These are phyloP conservation scores for Oplegnathus fasciatus DNA, from an alignment of 2,113 vertebrate genomes.

Conservation along the genomic window DNA sequence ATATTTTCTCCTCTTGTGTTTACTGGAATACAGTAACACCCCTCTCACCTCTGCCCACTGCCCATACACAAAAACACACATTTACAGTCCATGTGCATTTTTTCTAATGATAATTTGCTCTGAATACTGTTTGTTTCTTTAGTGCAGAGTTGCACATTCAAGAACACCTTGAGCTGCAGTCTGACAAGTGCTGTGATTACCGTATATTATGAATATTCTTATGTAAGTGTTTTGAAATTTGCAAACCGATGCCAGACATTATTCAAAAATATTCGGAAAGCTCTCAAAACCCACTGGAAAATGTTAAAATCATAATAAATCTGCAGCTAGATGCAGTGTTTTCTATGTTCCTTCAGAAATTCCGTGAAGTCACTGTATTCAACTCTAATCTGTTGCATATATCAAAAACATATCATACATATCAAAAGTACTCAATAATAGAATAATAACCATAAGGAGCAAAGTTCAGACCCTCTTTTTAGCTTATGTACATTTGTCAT, in stretches of 20 bases:
- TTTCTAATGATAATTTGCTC: background rate
- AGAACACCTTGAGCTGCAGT: background rate
- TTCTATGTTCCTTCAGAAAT: background rate
- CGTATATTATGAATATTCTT: background rate
- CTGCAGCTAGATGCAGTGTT: background rate
- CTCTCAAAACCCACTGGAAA: background rate
- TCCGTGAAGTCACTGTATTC: too few species aligned
- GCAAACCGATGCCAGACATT: background rate
- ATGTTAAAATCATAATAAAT: conserved; percentile 1
- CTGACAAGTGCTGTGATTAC: background rate
- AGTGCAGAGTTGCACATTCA: background rate
- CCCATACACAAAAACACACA: background rate
- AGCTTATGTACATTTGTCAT: background rate
- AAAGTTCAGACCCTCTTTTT: background rate
- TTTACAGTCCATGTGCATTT: background rate
- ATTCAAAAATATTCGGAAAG: background rate
- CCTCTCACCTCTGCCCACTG: too few species aligned
- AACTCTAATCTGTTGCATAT: background rate
- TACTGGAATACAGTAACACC: background rate
- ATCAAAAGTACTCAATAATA: background rate
- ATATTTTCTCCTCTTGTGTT: background rate
- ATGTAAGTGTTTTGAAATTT: background rate
- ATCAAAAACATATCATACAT: too few species aligned
- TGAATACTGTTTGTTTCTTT: background rate
- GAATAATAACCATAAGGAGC: background rate